phyloP scores from a whole-genome alignment of 2,113 vertebrate species.

The Elachura formosa region DNA sequence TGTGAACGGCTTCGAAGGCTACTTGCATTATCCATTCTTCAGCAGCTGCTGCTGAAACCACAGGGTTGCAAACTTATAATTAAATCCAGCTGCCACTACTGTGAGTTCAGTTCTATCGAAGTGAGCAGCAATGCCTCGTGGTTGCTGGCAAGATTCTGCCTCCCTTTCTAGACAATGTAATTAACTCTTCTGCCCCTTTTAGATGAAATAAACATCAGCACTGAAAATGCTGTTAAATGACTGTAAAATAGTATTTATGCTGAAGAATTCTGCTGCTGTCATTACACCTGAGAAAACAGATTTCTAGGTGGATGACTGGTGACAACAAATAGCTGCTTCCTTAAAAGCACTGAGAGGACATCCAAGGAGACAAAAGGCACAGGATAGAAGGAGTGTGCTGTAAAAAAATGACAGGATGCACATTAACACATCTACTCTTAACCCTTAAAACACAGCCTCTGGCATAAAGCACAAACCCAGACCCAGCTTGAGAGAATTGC shows the following conservation, averaged over 20 bases:
- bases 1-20: constrained; percentile 69
- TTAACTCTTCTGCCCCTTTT: constrained; percentile 74
- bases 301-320: neutral
- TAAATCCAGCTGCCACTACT: constrained; percentile 76
- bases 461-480: neutral
- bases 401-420: neutral
- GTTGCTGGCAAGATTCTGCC: constrained; percentile 55
- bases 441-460: neutral
- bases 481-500: neutral
- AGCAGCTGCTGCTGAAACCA: constrained; percentile 73
- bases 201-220: constrained; percentile 62
- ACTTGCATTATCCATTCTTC: constrained; percentile 69
- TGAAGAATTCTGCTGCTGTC: neutral
- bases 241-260: constrained; percentile 30
- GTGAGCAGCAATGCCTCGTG: constrained; percentile 57
- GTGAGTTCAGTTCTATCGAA: constrained; percentile 61
- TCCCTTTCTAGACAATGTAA: constrained; percentile 70
- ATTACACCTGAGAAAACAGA: neutral
- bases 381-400: neutral
- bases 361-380: neutral
- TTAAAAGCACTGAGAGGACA: neutral
- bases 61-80: constrained; percentile 71
- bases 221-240: constrained; percentile 51
- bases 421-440: neutral
- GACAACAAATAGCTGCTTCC: neutral